These are phyloP conservation scores for Lasiurus borealis DNA, from an alignment of 2,113 vertebrate species.

Conservation along the genomic window DNA sequence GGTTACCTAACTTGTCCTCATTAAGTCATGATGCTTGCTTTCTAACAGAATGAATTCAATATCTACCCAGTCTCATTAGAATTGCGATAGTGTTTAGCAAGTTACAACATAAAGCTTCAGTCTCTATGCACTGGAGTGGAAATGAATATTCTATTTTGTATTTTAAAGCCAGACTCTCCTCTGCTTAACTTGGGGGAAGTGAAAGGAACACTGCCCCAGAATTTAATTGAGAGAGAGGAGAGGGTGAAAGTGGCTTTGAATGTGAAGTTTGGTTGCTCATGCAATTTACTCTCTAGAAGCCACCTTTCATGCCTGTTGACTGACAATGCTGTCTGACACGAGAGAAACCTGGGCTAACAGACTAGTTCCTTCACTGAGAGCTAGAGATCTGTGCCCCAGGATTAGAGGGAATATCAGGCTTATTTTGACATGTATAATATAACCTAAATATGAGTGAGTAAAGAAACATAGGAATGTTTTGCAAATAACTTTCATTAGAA, in stretches of 20 bases:
- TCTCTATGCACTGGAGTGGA: background rate
- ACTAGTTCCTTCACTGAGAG: background rate
- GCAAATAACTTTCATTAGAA: constrained; percentile 5
- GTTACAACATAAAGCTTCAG: background rate
- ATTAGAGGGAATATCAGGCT: background rate
- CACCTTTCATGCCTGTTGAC: background rate
- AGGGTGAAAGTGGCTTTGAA: constrained; percentile 53
- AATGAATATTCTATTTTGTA: constrained; percentile 44
- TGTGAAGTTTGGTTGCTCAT: constrained; percentile 26
- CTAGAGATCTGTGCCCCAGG: background rate
- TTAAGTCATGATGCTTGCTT: background rate
- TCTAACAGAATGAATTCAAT: background rate
- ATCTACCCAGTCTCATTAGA: constrained; percentile 20
- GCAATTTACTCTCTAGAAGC: constrained; percentile 38
- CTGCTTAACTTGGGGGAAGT: constrained; percentile 14
- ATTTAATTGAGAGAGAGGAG: constrained; percentile 32
- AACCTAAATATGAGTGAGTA: background rate
- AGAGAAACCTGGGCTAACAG: background rate
- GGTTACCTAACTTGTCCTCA: background rate
- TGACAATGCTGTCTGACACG: background rate
- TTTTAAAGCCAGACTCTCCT: constrained; percentile 12
- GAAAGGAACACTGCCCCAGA: constrained; percentile 44
- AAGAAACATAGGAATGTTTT: background rate
- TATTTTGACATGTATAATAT: background rate
- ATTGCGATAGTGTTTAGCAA: background rate